Evolutionary conservation across 2,113 vertebrate genomes (phyloP).

Genomic region (Melanocharis versteri): DNA sequence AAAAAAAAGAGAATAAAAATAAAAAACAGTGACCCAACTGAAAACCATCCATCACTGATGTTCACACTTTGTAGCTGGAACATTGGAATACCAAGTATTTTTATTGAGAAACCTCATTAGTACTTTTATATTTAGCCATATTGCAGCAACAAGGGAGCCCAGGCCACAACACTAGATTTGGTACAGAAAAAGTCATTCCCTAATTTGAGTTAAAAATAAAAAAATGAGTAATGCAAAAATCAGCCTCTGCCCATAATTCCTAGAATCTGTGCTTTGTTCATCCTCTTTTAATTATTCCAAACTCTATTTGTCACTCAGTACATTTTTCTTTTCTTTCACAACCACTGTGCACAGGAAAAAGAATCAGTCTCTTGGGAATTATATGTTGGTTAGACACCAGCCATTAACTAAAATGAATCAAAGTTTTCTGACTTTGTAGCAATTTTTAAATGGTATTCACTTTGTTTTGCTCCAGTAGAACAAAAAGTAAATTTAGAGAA

Average conservation of each 20-base stretch:
- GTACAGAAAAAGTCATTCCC: not conserved
- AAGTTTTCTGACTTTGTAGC: not conserved
- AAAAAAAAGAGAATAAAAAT: accelerated
- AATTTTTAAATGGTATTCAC: not conserved
- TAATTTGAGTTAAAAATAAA: slow-evolving; percentile 45
- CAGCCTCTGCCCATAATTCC: slow-evolving; percentile 1
- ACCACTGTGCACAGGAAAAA: not conserved
- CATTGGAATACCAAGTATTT: not conserved
- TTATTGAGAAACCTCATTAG: not conserved
- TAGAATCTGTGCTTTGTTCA: slow-evolving; percentile 28
- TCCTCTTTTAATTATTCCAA: slow-evolving; percentile 20
- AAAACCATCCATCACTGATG: not conserved
- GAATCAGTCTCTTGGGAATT: not conserved
- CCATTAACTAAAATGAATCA: not conserved
- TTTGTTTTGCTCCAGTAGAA: not conserved
- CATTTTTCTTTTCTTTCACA: slow-evolving; percentile 20
- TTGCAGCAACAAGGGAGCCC: not conserved
- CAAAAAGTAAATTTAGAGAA: not conserved
- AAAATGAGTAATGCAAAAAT: slow-evolving; percentile 13
- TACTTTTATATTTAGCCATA: not conserved
- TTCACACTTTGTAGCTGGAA: slow-evolving; percentile 19
- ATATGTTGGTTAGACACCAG: not conserved
- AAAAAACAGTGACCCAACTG: not conserved
- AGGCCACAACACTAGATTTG: not conserved
- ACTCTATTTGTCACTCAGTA: not conserved